Evolutionary conservation across 2,888 invertebrate genomes (phyloP).

Genomic region (Aleiodes alternator): DNA sequence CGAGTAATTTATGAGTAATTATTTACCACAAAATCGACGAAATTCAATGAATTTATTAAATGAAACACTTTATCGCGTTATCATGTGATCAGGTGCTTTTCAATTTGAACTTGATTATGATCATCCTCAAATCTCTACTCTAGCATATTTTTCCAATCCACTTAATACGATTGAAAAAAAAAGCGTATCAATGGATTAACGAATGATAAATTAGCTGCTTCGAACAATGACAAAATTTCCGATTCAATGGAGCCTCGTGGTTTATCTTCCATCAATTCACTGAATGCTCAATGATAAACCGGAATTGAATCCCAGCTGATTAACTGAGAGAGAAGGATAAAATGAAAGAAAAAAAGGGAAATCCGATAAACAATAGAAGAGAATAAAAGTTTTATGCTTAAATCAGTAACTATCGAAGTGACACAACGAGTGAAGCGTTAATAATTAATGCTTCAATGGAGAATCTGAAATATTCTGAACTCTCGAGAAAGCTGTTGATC

Average conservation of each 20-base stretch:
- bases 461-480: conserved; percentile 6
- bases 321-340: background rate
- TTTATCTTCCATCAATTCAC: conserved; percentile 9
- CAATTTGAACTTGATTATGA: too few relatives aligned
- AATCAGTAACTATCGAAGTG: conserved; percentile 12
- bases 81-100: too few relatives aligned
- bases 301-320: background rate
- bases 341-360: too few relatives aligned
- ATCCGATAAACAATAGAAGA: background rate
- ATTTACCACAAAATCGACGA: too few relatives aligned
- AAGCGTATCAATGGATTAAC: background rate
- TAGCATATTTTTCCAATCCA: background rate
- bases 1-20: too few relatives aligned
- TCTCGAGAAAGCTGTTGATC: background rate
- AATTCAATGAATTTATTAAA: too few relatives aligned
- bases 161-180: background rate
- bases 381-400: conserved; percentile 15
- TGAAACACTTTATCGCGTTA: too few relatives aligned
- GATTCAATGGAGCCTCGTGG: background rate
- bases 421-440: conserved; percentile 27
- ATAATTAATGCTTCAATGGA: conserved; percentile 21
- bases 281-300: conserved; percentile 6
- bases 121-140: too few relatives aligned
- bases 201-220: background rate
- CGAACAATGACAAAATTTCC: conserved; percentile 1